phyloP scores from a whole-genome alignment of 2,797 vertebrate genomes.

The Fistularia commersonii region DNA sequence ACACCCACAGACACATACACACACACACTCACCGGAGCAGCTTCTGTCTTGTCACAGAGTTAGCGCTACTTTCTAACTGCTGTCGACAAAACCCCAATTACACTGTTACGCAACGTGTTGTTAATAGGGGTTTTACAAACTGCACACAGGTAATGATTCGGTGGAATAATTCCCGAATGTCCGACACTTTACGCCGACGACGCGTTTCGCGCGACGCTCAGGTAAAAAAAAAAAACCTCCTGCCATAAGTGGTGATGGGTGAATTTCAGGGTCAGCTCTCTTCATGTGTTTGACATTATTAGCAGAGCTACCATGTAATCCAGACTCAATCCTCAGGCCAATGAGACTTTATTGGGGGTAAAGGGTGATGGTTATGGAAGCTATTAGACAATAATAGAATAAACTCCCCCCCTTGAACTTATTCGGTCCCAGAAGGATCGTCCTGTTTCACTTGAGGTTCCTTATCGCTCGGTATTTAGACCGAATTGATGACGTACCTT shows the following conservation, averaged over 20 bases:
- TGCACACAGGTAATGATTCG: too few relatives aligned
- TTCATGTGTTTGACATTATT: constrained; percentile 76
- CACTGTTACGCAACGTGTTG: too few relatives aligned
- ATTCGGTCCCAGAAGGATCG: constrained; percentile 51
- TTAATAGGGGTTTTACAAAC: too few relatives aligned
- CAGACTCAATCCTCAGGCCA: constrained; percentile 68
- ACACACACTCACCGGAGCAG: constrained; percentile 6
- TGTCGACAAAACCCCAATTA: too few relatives aligned
- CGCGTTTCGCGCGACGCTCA: too few relatives aligned
- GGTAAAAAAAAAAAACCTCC: constrained; percentile 37
- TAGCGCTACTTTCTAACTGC: too few relatives aligned
- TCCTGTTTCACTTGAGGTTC: constrained; percentile 29
- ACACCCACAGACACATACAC: constrained; percentile 17
- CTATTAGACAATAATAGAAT: constrained; percentile 77
- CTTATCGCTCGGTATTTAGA: constrained; percentile 44
- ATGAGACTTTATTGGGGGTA: constrained; percentile 71
- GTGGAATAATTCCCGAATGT: too few relatives aligned
- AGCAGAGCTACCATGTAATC: constrained; percentile 71
- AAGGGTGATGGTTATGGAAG: constrained; percentile 73
- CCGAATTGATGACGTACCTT: constrained; percentile 39
- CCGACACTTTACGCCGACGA: too few relatives aligned
- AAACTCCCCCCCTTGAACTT: constrained; percentile 57
- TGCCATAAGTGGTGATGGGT: constrained; percentile 32
- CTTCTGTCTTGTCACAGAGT: too few relatives aligned
- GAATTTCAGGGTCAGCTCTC: constrained; percentile 59